Evolutionary conservation across 64 coral and sea anemone genomes (phyloP), one percentile per base, ranked within the genome.

Genomic region (Acropora yongei): DNA sequence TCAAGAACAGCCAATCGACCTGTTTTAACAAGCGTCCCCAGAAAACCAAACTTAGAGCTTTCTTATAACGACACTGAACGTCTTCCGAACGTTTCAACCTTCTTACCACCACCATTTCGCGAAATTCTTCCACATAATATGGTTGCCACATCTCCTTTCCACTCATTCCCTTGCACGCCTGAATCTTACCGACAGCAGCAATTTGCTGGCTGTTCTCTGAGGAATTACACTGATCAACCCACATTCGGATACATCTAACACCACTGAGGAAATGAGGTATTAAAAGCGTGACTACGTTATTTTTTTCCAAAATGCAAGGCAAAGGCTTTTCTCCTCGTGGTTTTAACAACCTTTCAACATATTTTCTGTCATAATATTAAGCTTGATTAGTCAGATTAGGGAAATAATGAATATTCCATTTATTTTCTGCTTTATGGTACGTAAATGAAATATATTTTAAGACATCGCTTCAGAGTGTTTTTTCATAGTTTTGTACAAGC

Each of bases 81-180:
- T 44, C 82, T 85, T 50, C 82, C 82, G 30, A 72, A 57, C 65
- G 60, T 85, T 39, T 85, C 82, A 71, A 71, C 82, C 6, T 47
- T 85, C 45, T 65, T 85, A 47, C 82, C 82, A 17, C 82, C 82
- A 17, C 63, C 82, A 46, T 61, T 85, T 85, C 82, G 44, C 39
- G 46, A 85, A 72, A 72, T 85, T 42, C 45, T 85, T 85, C 63
- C 82, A 9, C 65, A 71, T 71, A 85, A 85, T 44, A 85, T 85
- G 65, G 66, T 85, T 6, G 14, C 82, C 17, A 8, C 82, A 85
- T 19, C 82, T n/a, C 68, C 68, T 47, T 71, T 85, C 49, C 82
- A 85, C 65, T 44, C 82, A 71, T 48, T 85, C 18, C 17, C 82
- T 69, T 85, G 82, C 66, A 47, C 82, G 3, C 42, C 82, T 71